Base-by-base conservation (phyloP, 2,888 invertebrate species). In the Drosophila borealis region DNA sequence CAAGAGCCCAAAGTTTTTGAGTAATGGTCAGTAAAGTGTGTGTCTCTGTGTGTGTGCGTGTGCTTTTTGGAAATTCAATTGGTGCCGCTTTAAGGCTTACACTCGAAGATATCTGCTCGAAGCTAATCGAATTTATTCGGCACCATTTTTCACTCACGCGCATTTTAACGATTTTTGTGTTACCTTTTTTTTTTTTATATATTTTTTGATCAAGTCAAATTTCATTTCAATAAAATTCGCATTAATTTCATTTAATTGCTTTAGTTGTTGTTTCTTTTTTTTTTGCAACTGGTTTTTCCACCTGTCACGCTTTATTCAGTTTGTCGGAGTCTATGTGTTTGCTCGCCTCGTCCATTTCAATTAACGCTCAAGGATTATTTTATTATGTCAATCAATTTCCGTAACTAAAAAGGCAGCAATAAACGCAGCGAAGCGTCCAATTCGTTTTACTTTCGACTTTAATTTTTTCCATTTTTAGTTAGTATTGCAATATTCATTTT, bases 341-440 rank as follows among this genome's bases (percentile, higher is more conserved):
- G 64, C 33, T 63, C 55, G 62, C 42, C 70, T 83, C 74, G 84
- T 88, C 80, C 87, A 86, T 85, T 85, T 85, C 85, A 85, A 85
- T 85, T 89, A 89, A 84, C 83, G 77, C 74, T 85, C 73, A 87
- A 89, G 85, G 85, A 85, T 85, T 85, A 85, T 85, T 85, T 85
- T 85, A 85, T 85, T 89, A 89, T 85, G 88, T 85, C 88, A 81
- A 83, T 89, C 84, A 85, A 88, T 86, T 88, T 85, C 80, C 81
- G 77, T 55, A 71, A 77, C 87, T 88, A 79, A 86, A 83, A 82
- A 74, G 80, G 65, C 70, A 61, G 80, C 73, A 63, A 65, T 81
- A 77, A 86, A 82, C 68, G 81, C 39, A 45, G 41, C 11, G 33
- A 21, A 61, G 29, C 59, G 29, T 61, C 49, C 8, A 54, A 50